Evolutionary conservation across 2,113 vertebrate species (phyloP), one percentile per base, ranked within the genome.

Genomic region (Anas platyrhynchos): DNA sequence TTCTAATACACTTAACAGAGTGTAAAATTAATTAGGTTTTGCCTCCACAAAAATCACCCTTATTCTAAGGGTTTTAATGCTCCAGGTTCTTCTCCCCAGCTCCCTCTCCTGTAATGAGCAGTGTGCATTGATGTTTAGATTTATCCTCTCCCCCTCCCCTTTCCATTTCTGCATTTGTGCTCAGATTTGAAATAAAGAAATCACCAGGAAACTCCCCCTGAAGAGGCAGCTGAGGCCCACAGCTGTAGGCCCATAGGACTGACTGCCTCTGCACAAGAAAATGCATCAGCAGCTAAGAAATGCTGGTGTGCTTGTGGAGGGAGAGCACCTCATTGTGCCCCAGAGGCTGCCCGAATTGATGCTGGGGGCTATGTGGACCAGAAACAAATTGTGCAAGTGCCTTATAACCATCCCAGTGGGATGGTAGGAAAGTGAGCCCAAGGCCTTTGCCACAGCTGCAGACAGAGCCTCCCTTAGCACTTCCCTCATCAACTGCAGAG

Each of bases 301-400:
- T 0, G 0, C 15, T 25, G 22, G 9, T 0, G 0, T 50, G 32
- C n/a, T 9, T 20, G 23, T 25, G 26, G 16, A 38, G 31, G 26
- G 29, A 21, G 23, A 62, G 75, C 55, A 88, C 27, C 59, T 73
- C 36, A 77, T 41, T 34, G 27, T 85, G 63, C 75, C 67, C 59
- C 5, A 16, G 46, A 78, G 65, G 29, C 5, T 74, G 55, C 63
- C 89, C 14, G 1, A 7, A 16, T 44, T 5, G 3, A 73, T 59
- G 71, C 68, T 63, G 58, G 29, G 7, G 52, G 59, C 72, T 77
- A 44, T 52, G 65, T 80, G 65, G 76, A 63, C 32, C 63, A 62
- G 67, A 79, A 95, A 63, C 14, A 81, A 94, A 89, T n/a, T 3
- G 2, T 67, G 29, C 0, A 3, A 91, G 41, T 62, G 11, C 18